Evolutionary conservation across 1,140 invertebrate species (phyloP), one percentile per base, ranked within the genome.

Genomic region (Tigriopus japonicus): DNA sequence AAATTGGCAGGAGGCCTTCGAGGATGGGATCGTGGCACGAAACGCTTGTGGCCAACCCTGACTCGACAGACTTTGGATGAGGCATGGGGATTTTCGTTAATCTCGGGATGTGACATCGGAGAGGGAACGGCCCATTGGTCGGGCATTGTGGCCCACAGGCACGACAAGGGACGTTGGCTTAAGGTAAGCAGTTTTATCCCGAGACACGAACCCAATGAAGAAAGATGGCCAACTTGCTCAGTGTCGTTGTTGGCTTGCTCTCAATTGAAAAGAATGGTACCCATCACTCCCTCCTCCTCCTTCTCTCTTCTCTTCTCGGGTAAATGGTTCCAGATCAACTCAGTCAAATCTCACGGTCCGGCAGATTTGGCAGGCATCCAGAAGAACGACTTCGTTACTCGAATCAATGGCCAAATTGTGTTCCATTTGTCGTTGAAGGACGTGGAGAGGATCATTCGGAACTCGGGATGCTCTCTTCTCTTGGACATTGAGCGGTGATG

Each of bases 361-460:
- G 45, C 45, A 17, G 45, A 15, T 21, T 17, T 17, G 45, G 45
- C 45, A 17, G 45, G 45, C 45, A 15, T 49, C 10, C 45, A 49
- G 12, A 15, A 15, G n/a, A 17, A 15, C n/a, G 45, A 49, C 45
- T 49, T 49, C 45, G 21, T 49, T 49, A 17, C 21, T 15, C 45
- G 45, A 49, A 49, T 49, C 45, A 49, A 49, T 49, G 45, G 45
- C 45, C 45, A 49, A 49, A 49, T 49, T 49, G 45, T 49, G 45
- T 49, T 49, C 21, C 45, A 49, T 21, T 17, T 49, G 45, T 15
- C n/a, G n/a, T 10, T 21, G n/a, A 49, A 49, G 21, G 45, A 49
- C 21, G 45, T 49, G 45, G 45, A 49, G 12, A 49, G 45, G 45
- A 49, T 49, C n/a, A 49, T 49, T 17, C n/a, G n/a, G 21, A 49